phyloP scores from a whole-genome alignment of 2,113 vertebrate genomes.

The Potamarius usumacintae region DNA sequence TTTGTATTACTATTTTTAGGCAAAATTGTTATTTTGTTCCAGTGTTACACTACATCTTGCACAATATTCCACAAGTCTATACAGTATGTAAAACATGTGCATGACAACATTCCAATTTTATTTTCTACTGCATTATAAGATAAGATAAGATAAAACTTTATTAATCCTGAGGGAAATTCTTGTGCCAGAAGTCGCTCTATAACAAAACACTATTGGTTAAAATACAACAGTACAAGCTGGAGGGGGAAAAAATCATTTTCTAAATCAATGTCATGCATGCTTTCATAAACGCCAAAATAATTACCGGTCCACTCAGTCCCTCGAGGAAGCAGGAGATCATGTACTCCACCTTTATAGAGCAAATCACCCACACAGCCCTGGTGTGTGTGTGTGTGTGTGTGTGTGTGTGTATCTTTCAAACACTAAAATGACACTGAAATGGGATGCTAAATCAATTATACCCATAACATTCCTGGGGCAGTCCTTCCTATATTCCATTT shows the following conservation, averaged over 20 bases:
- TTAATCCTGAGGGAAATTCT: no score
- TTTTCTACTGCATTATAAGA: background rate
- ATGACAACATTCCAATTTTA: background rate
- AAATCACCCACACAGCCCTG: background rate
- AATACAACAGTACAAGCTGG: no score
- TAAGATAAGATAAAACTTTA: no score
- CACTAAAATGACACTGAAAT: background rate
- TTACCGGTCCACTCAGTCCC: background rate
- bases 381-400: no score
- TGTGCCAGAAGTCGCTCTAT: no score
- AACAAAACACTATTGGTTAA: no score
- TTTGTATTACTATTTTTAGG: background rate
- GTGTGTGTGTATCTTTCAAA: no score
- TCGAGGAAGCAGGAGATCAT: background rate
- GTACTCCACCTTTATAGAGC: background rate
- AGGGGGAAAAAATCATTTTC: background rate
- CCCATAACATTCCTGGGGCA: background rate
- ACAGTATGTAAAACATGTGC: background rate
- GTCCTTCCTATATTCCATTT: background rate
- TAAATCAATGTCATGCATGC: background rate
- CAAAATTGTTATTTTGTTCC: background rate
- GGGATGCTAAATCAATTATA: background rate
- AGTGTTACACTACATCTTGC: background rate
- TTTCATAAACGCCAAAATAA: background rate
- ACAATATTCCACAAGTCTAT: background rate